Evolutionary conservation across 2,888 invertebrate genomes (phyloP), one percentile per base, ranked within the genome.

Genomic region (Ormia ochracea): DNA sequence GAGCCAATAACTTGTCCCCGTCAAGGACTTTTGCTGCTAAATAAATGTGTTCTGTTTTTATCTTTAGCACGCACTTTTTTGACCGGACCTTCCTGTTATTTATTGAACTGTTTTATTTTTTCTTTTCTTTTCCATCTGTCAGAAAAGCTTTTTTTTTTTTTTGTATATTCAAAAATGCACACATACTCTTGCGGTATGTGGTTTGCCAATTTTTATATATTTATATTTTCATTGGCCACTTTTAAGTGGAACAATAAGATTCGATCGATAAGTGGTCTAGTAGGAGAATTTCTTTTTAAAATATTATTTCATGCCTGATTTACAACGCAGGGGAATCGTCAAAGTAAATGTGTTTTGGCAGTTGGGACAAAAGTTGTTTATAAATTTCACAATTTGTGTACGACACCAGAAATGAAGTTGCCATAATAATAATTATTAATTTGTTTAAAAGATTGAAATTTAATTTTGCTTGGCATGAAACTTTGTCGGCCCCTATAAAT

Each of bases 31-130:
- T 59, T 28, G 10, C 26, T 14, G 10, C 41, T 59, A 21, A n/a
- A 36, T 48, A 68, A 63, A 73, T 54, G 23, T 21, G 9, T 4
- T 17, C 26, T 50, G 9, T 43, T 36, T 54, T 73, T 73, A 68
- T 78, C 68, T 61, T 54, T 6, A 31, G 33, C 48, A 78, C 78
- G 78, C 78, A 78, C 54, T 68, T 78, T 48, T 78, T 54, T 23
- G 38, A 41, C 52, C 41, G 72, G 54, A 66, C 72, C 45, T 28
- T 45, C 48, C 48, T 33, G 50, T 54, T 23, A 73, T 73, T 68
- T 73, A 63, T 68, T 23, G 19, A 31, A 26, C 38, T 36, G 31
- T 45, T 59, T 72, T 66, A 63, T 41, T 19, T 43, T n/a, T 12
- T 12, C 14, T 14, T 61, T 43, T 17, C 50, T 33, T 43, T 31